Evolutionary conservation across 2,888 invertebrate species (phyloP).

Genomic region (Scaptodrosophila latifasciaeformis): DNA sequence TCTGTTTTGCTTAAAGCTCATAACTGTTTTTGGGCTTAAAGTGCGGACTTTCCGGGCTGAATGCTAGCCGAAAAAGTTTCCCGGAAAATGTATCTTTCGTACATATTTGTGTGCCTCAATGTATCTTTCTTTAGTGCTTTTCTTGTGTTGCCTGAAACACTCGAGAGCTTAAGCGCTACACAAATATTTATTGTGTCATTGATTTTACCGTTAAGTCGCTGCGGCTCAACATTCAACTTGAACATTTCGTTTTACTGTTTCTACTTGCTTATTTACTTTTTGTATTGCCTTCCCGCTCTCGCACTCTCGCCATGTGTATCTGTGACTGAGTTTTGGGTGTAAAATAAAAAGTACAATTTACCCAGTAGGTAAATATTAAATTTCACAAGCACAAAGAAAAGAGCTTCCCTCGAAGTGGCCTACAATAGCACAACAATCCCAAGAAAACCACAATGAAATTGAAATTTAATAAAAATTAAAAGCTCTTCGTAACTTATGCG

Average conservation of each 20-base stretch:
- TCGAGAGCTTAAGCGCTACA: constrained; percentile 55
- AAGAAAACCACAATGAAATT: neutral
- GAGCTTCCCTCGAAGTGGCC: too few relatives aligned
- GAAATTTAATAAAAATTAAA: neutral
- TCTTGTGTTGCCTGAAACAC: constrained; percentile 55
- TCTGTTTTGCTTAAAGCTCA: constrained; percentile 9
- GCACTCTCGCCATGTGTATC: constrained; percentile 5
- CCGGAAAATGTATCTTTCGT: too few relatives aligned
- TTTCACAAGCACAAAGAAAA: too few relatives aligned
- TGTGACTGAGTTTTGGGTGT: constrained; percentile 7
- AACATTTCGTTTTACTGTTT: constrained; percentile 13
- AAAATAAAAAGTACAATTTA: constrained; percentile 37
- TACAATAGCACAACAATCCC: too few relatives aligned
- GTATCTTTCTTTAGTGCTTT: constrained; percentile 28
- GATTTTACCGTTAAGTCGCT: constrained; percentile 65
- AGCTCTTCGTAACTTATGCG: too few relatives aligned
- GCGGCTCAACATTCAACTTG: constrained; percentile 43
- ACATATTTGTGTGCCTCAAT: neutral
- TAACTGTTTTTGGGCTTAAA: constrained; percentile 12
- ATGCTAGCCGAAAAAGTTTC: too few relatives aligned
- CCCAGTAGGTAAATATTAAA: constrained; percentile 67
- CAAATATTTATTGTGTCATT: constrained; percentile 70
- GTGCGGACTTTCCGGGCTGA: too few relatives aligned
- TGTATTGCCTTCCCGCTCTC: constrained; percentile 19
- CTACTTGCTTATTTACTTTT: constrained; percentile 37